These are phyloP conservation scores for Gymnocephalus cernua DNA, from an alignment of 2,113 vertebrate genomes.

Conservation along the genomic window DNA sequence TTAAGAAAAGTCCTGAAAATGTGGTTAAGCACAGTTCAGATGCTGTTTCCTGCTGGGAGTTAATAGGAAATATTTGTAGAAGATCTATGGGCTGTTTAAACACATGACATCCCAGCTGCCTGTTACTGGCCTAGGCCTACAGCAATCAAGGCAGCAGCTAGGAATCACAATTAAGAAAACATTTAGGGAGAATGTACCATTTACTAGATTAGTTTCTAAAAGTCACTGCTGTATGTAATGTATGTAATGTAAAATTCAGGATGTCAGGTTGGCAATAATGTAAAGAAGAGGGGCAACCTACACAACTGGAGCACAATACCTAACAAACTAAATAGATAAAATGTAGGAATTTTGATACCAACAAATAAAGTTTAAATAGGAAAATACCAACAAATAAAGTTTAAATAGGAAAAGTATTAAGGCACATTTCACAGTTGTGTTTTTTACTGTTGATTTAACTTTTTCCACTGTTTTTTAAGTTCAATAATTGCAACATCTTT, in stretches of 20 bases:
- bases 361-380: too few species aligned
- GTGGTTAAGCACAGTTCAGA: not conserved
- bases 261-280: not conserved
- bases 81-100: not conserved
- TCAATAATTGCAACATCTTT: too few species aligned
- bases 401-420: too few species aligned
- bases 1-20: not conserved
- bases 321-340: not conserved
- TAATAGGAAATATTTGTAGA: not conserved
- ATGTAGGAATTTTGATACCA: not conserved
- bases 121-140: not conserved
- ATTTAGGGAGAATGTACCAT: not conserved
- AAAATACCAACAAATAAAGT: too few species aligned
- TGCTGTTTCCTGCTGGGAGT: conserved; percentile 22
- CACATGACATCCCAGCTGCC: not conserved
- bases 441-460: too few species aligned
- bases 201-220: not conserved
- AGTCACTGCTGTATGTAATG: not conserved
- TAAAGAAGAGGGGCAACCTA: not conserved
- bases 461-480: too few species aligned
- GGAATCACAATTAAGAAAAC: not conserved
- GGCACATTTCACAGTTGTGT: too few species aligned
- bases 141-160: not conserved
- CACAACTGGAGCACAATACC: not conserved
- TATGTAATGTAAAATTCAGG: not conserved